Conservation (phyloP, 2,888 invertebrate genomes). For the Amphipoea lucens region DNA sequence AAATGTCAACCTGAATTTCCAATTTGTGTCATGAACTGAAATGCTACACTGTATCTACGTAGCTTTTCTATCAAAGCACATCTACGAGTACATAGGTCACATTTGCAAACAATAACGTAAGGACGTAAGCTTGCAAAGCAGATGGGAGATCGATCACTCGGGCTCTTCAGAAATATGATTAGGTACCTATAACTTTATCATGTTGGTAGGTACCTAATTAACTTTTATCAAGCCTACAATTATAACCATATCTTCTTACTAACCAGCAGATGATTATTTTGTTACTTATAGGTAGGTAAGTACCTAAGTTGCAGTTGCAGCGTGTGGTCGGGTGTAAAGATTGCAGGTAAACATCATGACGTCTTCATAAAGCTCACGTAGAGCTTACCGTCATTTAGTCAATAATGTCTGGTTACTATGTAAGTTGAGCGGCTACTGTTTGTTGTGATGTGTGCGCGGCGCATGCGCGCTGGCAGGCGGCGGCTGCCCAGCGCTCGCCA, state of each 20-base stretch:
- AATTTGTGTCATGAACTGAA: not conserved
- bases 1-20: not conserved
- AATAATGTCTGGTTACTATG: conserved; percentile 76
- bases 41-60: not conserved
- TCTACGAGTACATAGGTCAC: not conserved
- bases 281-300: not conserved
- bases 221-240: not conserved
- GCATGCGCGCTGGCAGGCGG: conserved; percentile 76
- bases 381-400: conserved; percentile 74
- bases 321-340: not conserved
- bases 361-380: conserved; percentile 49
- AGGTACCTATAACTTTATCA: not conserved
- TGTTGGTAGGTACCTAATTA: not conserved
- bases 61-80: not conserved
- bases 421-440: conserved; percentile 71
- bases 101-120: not conserved
- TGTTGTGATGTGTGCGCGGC: conserved; percentile 75
- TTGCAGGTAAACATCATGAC: conserved; percentile 21
- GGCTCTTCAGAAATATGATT: conserved; percentile 3
- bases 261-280: not conserved
- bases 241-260: not conserved
- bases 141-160: not conserved
- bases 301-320: not conserved
- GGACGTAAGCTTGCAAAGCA: not conserved
- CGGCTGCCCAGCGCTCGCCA: conserved; percentile 61